Evolutionary conservation across 2,888 invertebrate genomes (phyloP), one percentile per base, ranked within the genome.

Genomic region (Drosophila tripunctata): DNA sequence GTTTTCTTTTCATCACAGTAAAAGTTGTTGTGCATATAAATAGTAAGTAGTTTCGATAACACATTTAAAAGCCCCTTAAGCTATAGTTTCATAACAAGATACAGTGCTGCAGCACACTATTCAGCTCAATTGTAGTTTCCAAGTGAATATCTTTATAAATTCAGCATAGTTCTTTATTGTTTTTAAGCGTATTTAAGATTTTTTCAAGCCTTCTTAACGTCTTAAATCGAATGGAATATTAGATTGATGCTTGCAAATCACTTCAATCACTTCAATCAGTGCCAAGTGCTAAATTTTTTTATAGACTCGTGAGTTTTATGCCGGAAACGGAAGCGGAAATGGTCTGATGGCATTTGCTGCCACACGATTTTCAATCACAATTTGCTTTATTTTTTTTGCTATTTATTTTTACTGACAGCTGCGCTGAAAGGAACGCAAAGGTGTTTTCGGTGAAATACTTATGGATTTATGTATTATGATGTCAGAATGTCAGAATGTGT

Each of bases 361-460:
- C 52, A 33, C 30, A 33, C 41, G 19, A 41, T 43, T 52, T 52
- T 52, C 31, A 51, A 40, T 51, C 54, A 45, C 44, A 51, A 50
- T 38, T 55, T n/a, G n/a, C n/a, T n/a, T n/a, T n/a, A n/a, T 54
- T 40, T 50, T 41, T 57, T 35, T 30, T 35, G 41, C 41, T 35
- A 61, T 47, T 47, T 24, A 55, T 56, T 56, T 57, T 44, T 5
- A n/a, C 36, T 72, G 72, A 72, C 72, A 72, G 70, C 51, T 38
- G 36, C 48, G 33, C 33, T 15, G 38, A 30, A n/a, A 8, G 19
- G 10, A 8, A 10, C 4, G n/a, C 14, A 14, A 22, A 8, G 22
- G 14, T 15, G 6, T n/a, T n/a, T n/a, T n/a, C n/a, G 5, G 22
- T 43, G 30, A 44, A 56, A 45, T 48, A 36, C 21, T 67, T 30